A percentile compares a stretch with the other conserved stretches of the same genome.
These are phyloP conservation scores for Cataglyphis albicans DNA, from an alignment of 2,888 invertebrate species.

Conservation along the genomic window DNA sequence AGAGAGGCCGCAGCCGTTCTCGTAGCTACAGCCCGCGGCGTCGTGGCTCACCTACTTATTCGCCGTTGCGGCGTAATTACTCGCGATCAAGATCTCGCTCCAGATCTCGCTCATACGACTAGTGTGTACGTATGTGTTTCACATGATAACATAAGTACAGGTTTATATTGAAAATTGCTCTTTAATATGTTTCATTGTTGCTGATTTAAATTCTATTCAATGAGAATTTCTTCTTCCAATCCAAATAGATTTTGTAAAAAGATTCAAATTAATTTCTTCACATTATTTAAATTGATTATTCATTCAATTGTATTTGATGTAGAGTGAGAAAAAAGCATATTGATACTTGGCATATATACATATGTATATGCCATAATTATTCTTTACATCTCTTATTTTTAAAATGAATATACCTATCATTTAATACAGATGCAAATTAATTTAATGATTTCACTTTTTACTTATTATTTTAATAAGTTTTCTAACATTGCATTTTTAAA, in stretches of 20 bases:
- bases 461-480: slow-evolving; percentile 29
- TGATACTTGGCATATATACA: slow-evolving; percentile 15
- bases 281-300: slow-evolving; percentile 48
- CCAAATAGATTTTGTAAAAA: slow-evolving; percentile 71
- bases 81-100: slow-evolving; percentile 92
- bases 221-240: slow-evolving; percentile 73
- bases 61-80: slow-evolving; percentile 95
- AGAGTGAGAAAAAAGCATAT: slow-evolving; percentile 72
- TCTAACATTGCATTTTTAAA: slow-evolving; percentile 13
- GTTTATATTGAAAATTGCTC: slow-evolving; percentile 76
- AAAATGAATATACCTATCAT: slow-evolving; percentile 35
- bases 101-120: slow-evolving; percentile 86
- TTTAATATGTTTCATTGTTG: slow-evolving; percentile 79
- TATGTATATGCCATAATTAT: slow-evolving; percentile 48
- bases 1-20: slow-evolving; percentile 89
- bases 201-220: slow-evolving; percentile 74
- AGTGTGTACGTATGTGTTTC: slow-evolving; percentile 85
- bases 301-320: slow-evolving; percentile 65
- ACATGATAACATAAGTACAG: slow-evolving; percentile 81
- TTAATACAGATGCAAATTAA: slow-evolving; percentile 26
- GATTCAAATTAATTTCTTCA: slow-evolving; percentile 60
- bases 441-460: slow-evolving; percentile 35
- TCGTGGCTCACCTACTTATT: slow-evolving; percentile 97
- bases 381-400: slow-evolving; percentile 38
- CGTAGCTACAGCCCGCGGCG: slow-evolving; percentile 93